Evolutionary conservation across 2,113 vertebrate species (phyloP).

Genomic region (Anarhynchus alexandrinus): DNA sequence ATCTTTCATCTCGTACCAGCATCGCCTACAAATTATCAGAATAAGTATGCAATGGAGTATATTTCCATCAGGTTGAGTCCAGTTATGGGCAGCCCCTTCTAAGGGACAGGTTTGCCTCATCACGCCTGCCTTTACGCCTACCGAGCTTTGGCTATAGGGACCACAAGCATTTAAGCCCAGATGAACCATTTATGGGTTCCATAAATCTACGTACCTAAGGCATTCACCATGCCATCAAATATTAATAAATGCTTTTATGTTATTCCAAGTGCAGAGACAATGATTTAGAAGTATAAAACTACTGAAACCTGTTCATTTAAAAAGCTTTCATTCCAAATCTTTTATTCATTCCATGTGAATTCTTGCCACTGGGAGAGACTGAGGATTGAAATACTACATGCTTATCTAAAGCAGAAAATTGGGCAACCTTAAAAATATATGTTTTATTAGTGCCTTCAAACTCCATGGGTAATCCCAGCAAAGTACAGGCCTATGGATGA

Average conservation of each 20-base stretch:
- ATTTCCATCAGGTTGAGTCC: not conserved
- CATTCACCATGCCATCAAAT: constrained; percentile 68
- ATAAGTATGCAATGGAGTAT: not conserved
- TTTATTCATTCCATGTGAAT: not conserved
- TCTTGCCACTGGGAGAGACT: not conserved
- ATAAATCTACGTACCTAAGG: not conserved
- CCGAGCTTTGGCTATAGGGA: not conserved
- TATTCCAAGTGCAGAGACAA: constrained; percentile 67
- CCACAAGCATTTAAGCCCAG: not conserved
- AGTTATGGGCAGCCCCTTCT: not conserved
- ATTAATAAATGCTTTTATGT: constrained; percentile 70
- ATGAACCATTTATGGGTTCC: not conserved
- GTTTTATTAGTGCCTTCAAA: not conserved
- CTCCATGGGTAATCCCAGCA: not conserved
- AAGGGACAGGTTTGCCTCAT: not conserved
- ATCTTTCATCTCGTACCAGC: not conserved
- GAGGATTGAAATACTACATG: not conserved
- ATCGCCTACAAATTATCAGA: not conserved
- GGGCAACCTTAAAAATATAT: not conserved
- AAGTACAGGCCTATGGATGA: not conserved
- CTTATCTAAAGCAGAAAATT: not conserved
- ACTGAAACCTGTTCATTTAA: not conserved
- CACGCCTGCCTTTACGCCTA: not conserved
- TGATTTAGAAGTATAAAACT: constrained; percentile 35
- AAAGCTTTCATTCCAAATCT: not conserved